Conservation (phyloP, 2,113 vertebrate genomes). For the Raja brachyura region DNA sequence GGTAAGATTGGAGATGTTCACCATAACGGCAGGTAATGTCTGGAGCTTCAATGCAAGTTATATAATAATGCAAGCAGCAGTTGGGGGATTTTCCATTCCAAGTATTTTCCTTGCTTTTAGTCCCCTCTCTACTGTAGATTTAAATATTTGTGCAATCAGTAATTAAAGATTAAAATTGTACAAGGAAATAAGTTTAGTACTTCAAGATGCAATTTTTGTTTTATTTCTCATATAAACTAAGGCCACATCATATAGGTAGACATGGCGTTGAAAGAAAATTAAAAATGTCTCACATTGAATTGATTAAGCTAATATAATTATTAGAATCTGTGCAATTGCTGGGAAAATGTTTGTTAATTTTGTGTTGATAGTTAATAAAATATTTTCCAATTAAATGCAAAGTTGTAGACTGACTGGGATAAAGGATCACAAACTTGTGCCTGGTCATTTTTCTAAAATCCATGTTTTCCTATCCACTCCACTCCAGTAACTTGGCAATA, state of each 20-base stretch:
- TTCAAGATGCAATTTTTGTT: not conserved
- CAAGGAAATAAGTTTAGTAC: not conserved
- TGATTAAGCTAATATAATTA: not conserved
- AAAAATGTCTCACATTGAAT: not conserved
- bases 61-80: not conserved
- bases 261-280: not conserved
- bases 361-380: constrained; percentile 38
- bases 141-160: not conserved
- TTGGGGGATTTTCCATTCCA: not conserved
- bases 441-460: not conserved
- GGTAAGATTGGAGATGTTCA: not conserved
- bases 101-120: not conserved
- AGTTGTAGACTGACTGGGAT: constrained; percentile 41
- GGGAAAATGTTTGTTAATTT: constrained; percentile 32
- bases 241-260: not conserved
- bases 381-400: constrained; percentile 25
- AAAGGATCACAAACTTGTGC: constrained; percentile 39
- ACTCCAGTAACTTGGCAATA: not conserved
- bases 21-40: not conserved
- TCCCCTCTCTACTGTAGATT: not conserved
- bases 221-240: not conserved
- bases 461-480: not conserved
- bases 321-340: constrained; percentile 11
- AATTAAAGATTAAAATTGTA: not conserved
- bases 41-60: not conserved